Base-by-base conservation (phyloP, 1,140 invertebrate genomes). In the Oryctes rhinoceros region DNA sequence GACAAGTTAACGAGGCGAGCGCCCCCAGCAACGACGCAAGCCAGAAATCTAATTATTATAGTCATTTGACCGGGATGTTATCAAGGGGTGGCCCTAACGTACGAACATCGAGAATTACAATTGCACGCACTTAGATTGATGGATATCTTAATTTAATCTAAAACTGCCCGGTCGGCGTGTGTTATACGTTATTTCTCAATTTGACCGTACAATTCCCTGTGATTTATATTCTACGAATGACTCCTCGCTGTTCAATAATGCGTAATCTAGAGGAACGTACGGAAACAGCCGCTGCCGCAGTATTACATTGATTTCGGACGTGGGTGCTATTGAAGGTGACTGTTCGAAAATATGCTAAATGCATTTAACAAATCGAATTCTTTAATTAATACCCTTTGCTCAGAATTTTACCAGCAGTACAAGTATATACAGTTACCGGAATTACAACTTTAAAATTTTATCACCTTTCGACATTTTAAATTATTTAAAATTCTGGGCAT, bases 1-100 rank as follows among this genome's bases (percentile, higher is more conserved):
- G 75, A 76, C 75, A 76, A 76, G 75, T 76, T 76, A 76, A 76
- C 75, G 47, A 76, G 75, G 65, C 65, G 24, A 71, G 35, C 65
- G 65, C 65, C 65, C 65, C 11, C 65, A 71, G 65, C 65, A 71
- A 37, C 65, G 20, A 71, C 65, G 65, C 24, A 71, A 13, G 65
- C 65, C 65, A 71, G 65, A 71, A 71, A 71, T 71, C 18, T 71
- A 71, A 71, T 71, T 71, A 71, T 71, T 71, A 71, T 71, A 71
- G 65, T 71, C 65, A 71, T 71, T 71, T 71, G 65, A 71, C 65
- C 65, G 65, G 65, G 65, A 71, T 71, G 65, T 71, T 71, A 71
- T 71, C 65, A 71, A 24, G 65, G 65, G 65, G 35, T 24, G 35
- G 65, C 65, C 53, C 13, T 71, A 71, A 71, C 65, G 65, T 37